Evolutionary conservation across 2,888 invertebrate species (phyloP), one percentile per base, ranked within the genome.

Genomic region (Philaethria dido): DNA sequence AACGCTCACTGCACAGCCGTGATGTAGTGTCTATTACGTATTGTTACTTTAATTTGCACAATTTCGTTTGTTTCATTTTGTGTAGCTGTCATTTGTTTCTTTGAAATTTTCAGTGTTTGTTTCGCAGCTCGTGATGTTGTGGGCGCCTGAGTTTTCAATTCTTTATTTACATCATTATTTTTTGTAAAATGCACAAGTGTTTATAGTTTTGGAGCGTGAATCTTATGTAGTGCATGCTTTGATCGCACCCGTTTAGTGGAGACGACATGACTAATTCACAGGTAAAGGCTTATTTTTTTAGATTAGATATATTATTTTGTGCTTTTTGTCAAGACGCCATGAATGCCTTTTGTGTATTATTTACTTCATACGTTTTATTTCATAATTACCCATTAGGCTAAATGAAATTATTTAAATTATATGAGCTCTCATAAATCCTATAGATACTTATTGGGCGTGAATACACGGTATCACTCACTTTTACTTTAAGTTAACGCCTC

Each of bases 241-340:
- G 79, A 80, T 86, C 79, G 88, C 91, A 90, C 89, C 84, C 72
- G 80, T 81, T 75, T 87, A 86, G 82, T 73, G 85, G 81, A 82
- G 83, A 80, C 87, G 87, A 82, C 83, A 94, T 94, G 94, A 94
- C 94, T 81, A 94, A 94, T 89, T 93, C 94, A 80, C 94, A 94
- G 94, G 94, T 94, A 93, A 82, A 82, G 78, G 74, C 78, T 77
- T 75, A 76, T 75, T 78, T 78, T 80, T 80, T 47, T 60, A 45
- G 60, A 45, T 60, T 60, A 45, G 13, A 11, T 45, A 29, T 59
- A 25, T 25, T 29, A 44, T 45, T 45, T 16, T 47, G 8, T 33
- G 47, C 60, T 60, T 57, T n/a, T 57, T 25, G 11, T 42, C 42
- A n/a, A n/a, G 22, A 42, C 22, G 39, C 39, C 5, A 57, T 8